These are phyloP conservation scores for Silurus glanis DNA, from an alignment of 2,113 vertebrate genomes.

Conservation along the genomic window DNA sequence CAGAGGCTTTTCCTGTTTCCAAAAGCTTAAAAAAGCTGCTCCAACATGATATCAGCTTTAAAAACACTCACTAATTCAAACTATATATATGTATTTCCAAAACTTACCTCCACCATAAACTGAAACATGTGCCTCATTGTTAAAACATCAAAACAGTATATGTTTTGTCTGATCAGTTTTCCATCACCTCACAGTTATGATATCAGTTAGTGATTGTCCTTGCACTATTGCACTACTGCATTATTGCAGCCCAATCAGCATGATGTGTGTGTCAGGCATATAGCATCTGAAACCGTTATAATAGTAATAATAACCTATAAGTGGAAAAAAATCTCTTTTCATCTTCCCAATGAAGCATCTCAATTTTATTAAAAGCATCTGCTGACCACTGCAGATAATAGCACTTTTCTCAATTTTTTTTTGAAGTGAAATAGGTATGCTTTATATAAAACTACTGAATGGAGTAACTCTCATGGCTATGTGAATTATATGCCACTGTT, in stretches of 20 bases:
- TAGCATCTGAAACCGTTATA: conserved; percentile 4
- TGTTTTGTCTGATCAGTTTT: conserved; percentile 9
- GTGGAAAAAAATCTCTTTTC: background rate
- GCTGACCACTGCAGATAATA: conserved; percentile 41
- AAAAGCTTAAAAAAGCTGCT: conserved; percentile 22
- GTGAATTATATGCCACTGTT: conserved; percentile 39
- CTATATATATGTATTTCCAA: conserved; percentile 11
- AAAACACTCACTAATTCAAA: background rate
- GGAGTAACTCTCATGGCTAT: conserved; percentile 26
- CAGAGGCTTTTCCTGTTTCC: conserved; percentile 60
- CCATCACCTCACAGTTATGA: background rate
- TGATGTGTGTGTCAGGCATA: conserved; percentile 1
- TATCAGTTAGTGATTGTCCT: conserved; percentile 8
- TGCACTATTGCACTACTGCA: conserved; percentile 8
- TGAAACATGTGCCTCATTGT: conserved; percentile 17
- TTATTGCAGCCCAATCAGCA: background rate
- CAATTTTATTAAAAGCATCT: conserved; percentile 34
- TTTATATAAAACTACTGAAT: conserved; percentile 32
- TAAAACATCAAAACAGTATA: conserved; percentile 12
- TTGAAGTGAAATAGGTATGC: conserved; percentile 29
- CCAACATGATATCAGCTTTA: conserved; percentile 1
- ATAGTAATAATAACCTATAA: conserved; percentile 10
- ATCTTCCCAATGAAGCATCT: conserved; percentile 21
- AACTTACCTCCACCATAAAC: background rate
- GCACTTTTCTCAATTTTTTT: background rate